phyloP scores from a whole-genome alignment of 2,797 vertebrate species.

The Hapalemur alaotrensis region DNA sequence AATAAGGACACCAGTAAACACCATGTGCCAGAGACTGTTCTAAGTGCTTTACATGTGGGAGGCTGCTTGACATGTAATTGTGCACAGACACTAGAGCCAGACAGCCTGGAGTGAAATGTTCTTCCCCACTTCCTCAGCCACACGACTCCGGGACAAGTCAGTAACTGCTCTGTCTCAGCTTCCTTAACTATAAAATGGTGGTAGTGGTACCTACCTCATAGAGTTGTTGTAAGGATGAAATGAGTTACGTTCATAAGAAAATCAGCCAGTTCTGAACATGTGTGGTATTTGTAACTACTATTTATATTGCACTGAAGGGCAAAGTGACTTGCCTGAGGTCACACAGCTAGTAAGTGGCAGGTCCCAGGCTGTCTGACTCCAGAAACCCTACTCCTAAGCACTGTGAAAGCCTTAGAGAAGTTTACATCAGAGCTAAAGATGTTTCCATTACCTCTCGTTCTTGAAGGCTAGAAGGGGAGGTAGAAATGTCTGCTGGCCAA shows the following conservation, averaged over 20 bases:
- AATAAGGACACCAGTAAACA: not conserved
- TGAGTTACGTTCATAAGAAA: not conserved
- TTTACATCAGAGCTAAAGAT: not conserved
- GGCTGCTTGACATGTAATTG: not conserved
- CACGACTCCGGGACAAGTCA: not conserved
- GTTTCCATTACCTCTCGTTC: not conserved
- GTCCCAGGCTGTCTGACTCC: not conserved
- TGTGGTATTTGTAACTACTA: not conserved
- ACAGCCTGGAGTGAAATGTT: not conserved
- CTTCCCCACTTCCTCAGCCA: not conserved
- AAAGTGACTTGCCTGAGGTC: not conserved
- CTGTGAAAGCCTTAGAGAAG: not conserved
- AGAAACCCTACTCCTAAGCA: not conserved
- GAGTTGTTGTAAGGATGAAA: not conserved
- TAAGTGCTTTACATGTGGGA: not conserved
- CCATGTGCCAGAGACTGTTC: not conserved
- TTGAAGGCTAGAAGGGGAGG: not conserved
- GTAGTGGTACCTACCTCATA: not conserved
- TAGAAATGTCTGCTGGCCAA: not conserved
- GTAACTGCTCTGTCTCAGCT: not conserved
- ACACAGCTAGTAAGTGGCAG: constrained; percentile 24
- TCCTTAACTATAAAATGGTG: not conserved
- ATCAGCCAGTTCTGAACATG: not conserved
- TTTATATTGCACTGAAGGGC: not conserved
- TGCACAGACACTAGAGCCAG: not conserved